Conservation (phyloP, 2,888 invertebrate species). For the Sylvicola fuscatus region DNA sequence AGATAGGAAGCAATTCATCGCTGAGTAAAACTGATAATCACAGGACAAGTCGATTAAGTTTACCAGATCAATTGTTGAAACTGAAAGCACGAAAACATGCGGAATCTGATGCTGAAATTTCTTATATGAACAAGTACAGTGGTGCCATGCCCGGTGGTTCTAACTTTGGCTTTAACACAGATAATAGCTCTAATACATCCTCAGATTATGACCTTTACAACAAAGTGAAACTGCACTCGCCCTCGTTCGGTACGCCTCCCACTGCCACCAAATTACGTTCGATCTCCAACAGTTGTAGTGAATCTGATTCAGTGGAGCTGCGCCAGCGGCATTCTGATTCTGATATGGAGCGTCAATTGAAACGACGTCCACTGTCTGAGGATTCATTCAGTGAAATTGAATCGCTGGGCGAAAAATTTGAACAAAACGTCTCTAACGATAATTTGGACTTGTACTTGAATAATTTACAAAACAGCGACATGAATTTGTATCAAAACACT, state of each 20-base stretch:
- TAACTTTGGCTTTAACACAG: conserved; percentile 24
- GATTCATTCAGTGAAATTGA: conserved; percentile 48
- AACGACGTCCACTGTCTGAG: conserved; percentile 52
- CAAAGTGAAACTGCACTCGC: conserved; percentile 19
- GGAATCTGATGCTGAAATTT: conserved; percentile 8
- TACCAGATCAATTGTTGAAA: conserved; percentile 23
- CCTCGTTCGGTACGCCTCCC: conserved; percentile 15
- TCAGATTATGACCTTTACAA: conserved; percentile 24
- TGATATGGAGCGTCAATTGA: conserved; percentile 36
- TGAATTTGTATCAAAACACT: conserved; percentile 18
- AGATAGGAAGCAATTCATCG: conserved; percentile 21
- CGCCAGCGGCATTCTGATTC: conserved; percentile 28
- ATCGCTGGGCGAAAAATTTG: conserved; percentile 32
- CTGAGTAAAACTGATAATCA: conserved; percentile 17
- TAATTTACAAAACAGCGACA: conserved; percentile 35
- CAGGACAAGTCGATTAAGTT: conserved; percentile 20
- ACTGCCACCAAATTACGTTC: conserved; percentile 11
- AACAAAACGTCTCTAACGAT: conserved; percentile 31
- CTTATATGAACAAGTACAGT: conserved; percentile 5
- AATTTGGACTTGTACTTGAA: conserved; percentile 48
- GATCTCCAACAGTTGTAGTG: conserved; percentile 14
- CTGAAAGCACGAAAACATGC: conserved; percentile 5
- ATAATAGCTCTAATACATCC: conserved; percentile 23
- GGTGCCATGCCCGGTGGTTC: conserved; percentile 20
- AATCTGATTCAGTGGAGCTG: conserved; percentile 32